phyloP scores from a whole-genome alignment of 2,797 vertebrate species.

The Periophthalmus magnuspinnatus region DNA sequence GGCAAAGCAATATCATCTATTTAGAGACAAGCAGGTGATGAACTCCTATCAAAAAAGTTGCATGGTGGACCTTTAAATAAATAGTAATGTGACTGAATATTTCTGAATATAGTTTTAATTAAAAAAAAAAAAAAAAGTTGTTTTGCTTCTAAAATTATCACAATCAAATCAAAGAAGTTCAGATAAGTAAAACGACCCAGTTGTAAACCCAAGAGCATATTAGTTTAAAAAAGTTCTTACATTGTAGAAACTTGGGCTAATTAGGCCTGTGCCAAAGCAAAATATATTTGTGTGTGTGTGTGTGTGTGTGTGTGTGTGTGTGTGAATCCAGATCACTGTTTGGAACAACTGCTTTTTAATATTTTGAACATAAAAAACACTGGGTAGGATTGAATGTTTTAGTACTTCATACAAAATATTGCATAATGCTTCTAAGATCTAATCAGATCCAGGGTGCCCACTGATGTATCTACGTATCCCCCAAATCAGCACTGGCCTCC shows the following conservation, averaged over 20 bases:
- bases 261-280: not conserved
- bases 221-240: not conserved
- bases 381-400: not conserved
- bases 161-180: too few species aligned
- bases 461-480: conserved; percentile 58
- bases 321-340: not conserved
- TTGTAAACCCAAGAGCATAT: conserved; percentile 1
- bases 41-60: too few species aligned
- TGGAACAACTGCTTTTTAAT: not conserved
- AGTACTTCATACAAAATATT: not conserved
- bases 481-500: conserved; percentile 65
- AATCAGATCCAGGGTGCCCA: conserved; percentile 50
- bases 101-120: too few species aligned
- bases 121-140: too few species aligned
- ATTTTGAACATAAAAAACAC: not conserved
- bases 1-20: too few species aligned
- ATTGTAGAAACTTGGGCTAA: not conserved
- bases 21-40: too few species aligned
- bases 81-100: too few species aligned
- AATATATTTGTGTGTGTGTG: not conserved
- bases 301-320: not conserved
- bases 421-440: conserved; percentile 11
- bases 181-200: not conserved
- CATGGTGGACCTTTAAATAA: too few species aligned
- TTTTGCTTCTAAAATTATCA: too few species aligned